Conservation (phyloP, 2,113 vertebrate species). For the Pimephales promelas region DNA sequence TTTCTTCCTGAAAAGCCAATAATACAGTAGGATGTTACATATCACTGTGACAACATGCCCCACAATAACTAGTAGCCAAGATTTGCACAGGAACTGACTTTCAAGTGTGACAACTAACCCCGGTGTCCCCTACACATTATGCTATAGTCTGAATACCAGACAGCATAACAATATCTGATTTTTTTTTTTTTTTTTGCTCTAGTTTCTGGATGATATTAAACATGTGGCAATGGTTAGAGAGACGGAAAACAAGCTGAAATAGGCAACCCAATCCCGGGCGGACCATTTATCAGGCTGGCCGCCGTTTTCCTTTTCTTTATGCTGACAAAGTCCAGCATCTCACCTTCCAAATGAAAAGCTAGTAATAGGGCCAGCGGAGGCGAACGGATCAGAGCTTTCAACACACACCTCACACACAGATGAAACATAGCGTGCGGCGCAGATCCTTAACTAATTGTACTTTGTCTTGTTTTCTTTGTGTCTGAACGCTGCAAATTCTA, state of each 20-base stretch:
- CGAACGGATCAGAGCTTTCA: constrained; percentile 38
- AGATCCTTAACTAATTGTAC: constrained; percentile 45
- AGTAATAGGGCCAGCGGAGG: constrained; percentile 41
- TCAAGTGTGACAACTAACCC: not conserved
- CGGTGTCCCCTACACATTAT: not conserved
- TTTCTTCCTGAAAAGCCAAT: too few species aligned
- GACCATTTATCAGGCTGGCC: constrained; percentile 53
- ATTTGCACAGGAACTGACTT: not conserved
- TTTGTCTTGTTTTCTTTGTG: constrained; percentile 46
- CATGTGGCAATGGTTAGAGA: constrained; percentile 62
- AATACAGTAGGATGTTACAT: not conserved
- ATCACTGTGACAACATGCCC: not conserved
- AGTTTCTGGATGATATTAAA: constrained; percentile 54
- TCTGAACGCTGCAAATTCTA: constrained; percentile 20
- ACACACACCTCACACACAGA: constrained; percentile 40
- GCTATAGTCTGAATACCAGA: constrained; percentile 37
- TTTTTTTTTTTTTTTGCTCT: constrained; percentile 20
- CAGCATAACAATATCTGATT: constrained; percentile 45
- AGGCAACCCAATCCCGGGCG: constrained; percentile 49
- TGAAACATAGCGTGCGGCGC: constrained; percentile 44
- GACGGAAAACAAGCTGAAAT: constrained; percentile 43
- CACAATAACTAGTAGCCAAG: not conserved
- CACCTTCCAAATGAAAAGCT: constrained; percentile 50
- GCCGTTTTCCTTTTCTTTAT: constrained; percentile 49
- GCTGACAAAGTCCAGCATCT: constrained; percentile 63